Base-by-base conservation (phyloP, 2,797 vertebrate genomes). In the Chaetophractus vellerosus region DNA sequence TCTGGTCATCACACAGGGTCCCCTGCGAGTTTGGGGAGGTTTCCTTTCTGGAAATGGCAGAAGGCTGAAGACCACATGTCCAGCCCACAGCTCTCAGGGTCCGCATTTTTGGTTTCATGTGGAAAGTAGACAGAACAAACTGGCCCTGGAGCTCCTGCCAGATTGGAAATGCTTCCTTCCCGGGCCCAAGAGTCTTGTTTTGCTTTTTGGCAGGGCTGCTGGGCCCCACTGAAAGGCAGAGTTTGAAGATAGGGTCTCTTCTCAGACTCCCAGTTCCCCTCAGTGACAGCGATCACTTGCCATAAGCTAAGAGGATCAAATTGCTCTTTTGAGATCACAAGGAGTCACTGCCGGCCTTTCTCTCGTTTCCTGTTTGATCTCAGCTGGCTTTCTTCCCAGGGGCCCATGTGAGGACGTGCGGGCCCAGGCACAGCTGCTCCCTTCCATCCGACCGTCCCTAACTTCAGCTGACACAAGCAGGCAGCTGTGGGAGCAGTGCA, bases 321-420 rank as follows among this genome's bases (percentile, higher is more conserved):
- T 96, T 96, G 76, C 88, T 94, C 92, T 93, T 36, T 78, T 97
- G 93, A 94, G 96, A 93, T 96, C 86, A 79, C 55, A 84, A 90
- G 68, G 74, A 48, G 90, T 96, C 19, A 26, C 23, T 79, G 23
- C 18, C 41, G 69, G 57, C 12, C 23, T 93, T 84, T 79, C 28
- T 88, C 52, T 21, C 26, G 5, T 74, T 96, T 98, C 90, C 93
- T 96, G 33, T 96, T 96, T 78, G 63, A 75, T 89, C 5, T 82
- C 52, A 93, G 96, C 78, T 90, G 31, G 6, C 57, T 97, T 97
- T 94, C 79, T 93, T 38, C 81, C 92, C 26, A 23, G 52, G 74
- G 91, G 94, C 86, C 38, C 96, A 81, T 92, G 59, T 64, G 89
- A 69, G 85, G 85, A 68, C 71, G 10, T 78, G 66, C 31, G 45